Conservation (phyloP, 2,113 vertebrate genomes). For the Erythrocercus mccallii region DNA sequence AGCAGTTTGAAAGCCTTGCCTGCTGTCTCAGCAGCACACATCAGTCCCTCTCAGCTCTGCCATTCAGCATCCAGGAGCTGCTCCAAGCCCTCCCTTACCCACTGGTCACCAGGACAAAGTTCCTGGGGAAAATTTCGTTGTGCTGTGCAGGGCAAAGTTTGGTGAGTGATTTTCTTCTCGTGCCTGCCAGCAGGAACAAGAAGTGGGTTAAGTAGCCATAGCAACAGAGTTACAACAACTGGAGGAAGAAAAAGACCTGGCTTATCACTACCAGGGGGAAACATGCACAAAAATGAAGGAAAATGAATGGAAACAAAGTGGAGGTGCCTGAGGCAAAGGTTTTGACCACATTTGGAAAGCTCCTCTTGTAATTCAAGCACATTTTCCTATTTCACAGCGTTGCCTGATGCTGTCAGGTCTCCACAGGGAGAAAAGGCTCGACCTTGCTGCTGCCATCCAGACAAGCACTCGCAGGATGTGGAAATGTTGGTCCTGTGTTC, state of each 20-base stretch:
- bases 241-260: not conserved
- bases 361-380: not conserved
- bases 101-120: not conserved
- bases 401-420: not conserved
- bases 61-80: not conserved
- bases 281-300: constrained; percentile 12
- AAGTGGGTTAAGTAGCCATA: constrained; percentile 2
- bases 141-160: not conserved
- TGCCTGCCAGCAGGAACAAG: not conserved
- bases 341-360: not conserved
- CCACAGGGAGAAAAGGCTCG: not conserved
- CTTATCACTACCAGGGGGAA: constrained; percentile 2
- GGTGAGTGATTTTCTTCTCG: not conserved
- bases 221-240: constrained; percentile 35
- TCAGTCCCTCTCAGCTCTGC: not conserved
- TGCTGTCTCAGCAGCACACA: not conserved
- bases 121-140: not conserved
- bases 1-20: not conserved
- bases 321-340: constrained; percentile 11
- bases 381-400: not conserved
- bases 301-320: constrained; percentile 25
- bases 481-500: not conserved
- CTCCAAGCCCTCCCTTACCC: not conserved
- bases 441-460: not conserved
- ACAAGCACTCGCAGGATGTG: not conserved